Evolutionary conservation across 1,140 invertebrate species (phyloP).

Genomic region (Penaeus japonicus): DNA sequence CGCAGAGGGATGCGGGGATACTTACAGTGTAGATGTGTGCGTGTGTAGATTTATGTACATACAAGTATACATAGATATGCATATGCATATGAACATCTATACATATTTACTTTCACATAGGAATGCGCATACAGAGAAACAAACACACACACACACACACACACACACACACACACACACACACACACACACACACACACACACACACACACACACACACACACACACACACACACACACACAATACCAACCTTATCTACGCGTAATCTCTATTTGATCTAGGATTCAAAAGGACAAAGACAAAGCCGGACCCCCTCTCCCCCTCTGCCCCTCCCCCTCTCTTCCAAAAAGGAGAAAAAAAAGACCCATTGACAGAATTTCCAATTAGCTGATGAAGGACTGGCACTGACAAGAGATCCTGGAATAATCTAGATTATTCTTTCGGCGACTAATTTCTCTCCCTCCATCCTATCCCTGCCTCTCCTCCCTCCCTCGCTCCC

Average conservation of each 20-base stretch:
- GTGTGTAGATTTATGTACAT: too few species aligned
- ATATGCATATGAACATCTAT: too few species aligned
- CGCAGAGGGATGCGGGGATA: background rate
- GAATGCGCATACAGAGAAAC: constrained; percentile 31
- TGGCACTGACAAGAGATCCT: constrained; percentile 2
- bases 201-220: constrained; percentile 1
- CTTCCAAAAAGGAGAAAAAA: background rate
- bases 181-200: background rate
- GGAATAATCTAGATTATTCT: background rate
- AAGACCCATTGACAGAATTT: constrained; percentile 44
- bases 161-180: background rate
- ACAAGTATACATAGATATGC: too few species aligned
- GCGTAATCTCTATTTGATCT: constrained; percentile 25
- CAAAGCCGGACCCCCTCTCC: background rate
- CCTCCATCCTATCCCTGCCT: background rate
- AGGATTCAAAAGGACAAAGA: background rate
- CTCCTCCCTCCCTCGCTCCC: background rate
- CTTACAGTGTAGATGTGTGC: too few species aligned
- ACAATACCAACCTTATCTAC: background rate
- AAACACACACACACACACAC: constrained; percentile 26
- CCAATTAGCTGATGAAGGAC: constrained; percentile 44
- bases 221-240: constrained; percentile 8
- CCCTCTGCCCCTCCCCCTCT: too few species aligned
- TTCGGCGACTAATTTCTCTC: background rate
- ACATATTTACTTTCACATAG: too few species aligned